Conservation (phyloP, 2,113 vertebrate species). For the Cinclus mexicanus region DNA sequence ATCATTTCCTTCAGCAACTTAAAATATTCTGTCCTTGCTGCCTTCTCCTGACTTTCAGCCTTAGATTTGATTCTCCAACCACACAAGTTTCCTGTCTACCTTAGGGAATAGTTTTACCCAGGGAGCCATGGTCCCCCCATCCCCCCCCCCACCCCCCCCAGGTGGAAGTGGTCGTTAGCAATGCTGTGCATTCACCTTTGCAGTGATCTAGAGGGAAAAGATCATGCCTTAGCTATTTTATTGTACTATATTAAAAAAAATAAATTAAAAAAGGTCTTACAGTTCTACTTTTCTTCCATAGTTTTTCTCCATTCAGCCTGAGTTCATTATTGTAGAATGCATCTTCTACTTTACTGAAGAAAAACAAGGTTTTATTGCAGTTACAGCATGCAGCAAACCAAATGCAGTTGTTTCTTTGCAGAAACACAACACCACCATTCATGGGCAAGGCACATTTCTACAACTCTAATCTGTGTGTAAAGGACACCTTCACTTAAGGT, state of each 20-base stretch:
- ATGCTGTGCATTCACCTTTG: background rate
- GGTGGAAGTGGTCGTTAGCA: background rate
- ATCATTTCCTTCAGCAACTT: background rate
- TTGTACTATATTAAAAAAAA: background rate
- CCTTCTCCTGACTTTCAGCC: background rate
- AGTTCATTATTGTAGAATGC: slow-evolving; percentile 91
- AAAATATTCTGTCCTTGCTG: background rate
- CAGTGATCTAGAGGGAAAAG: background rate
- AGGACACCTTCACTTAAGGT: background rate
- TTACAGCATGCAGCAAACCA: slow-evolving; percentile 2
- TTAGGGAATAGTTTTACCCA: background rate
- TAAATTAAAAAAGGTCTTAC: slow-evolving; percentile 74
- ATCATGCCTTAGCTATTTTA: background rate
- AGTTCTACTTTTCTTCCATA: slow-evolving; percentile 96
- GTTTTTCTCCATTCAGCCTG: slow-evolving; percentile 90
- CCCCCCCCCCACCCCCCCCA: background rate
- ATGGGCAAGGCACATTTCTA: background rate
- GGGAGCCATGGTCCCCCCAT: background rate
- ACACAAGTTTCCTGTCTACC: background rate
- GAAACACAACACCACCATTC: background rate
- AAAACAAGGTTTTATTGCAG: slow-evolving; percentile 50
- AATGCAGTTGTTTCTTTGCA: background rate
- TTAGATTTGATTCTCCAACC: background rate
- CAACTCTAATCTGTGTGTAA: background rate
- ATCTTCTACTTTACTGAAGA: slow-evolving; percentile 93